Percentiles rank a stretch among this genome's conserved stretches.
These are phyloP conservation scores for Telmatochromis sp. DNA, from an alignment of 2,113 vertebrate species.

Conservation along the genomic window DNA sequence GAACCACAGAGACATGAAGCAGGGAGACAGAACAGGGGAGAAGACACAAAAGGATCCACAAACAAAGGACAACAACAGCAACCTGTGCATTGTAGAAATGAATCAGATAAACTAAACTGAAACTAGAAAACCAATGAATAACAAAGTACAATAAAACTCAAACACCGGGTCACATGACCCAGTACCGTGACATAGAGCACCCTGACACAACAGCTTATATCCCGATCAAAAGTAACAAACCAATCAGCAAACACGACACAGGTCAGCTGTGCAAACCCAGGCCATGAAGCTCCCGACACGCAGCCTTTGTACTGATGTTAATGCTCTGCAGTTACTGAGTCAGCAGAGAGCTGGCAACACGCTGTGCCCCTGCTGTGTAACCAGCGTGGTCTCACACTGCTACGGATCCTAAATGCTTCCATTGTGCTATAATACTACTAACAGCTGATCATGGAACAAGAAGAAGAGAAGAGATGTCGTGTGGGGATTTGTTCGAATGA, in stretches of 20 bases:
- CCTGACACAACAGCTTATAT: not conserved
- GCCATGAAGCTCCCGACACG: not conserved
- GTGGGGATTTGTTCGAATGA: fast-evolving
- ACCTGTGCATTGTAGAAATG: not conserved
- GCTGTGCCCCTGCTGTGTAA: not conserved
- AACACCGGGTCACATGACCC: fast-evolving
- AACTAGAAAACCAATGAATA: not conserved
- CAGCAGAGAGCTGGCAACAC: not conserved
- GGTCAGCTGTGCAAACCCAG: not conserved
- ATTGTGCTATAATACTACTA: not conserved
- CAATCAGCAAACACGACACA: not conserved
- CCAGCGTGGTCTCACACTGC: not conserved
- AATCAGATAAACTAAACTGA: not conserved
- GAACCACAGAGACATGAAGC: not conserved
- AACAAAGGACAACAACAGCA: not conserved
- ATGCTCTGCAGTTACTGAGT: not conserved
- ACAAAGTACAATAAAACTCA: not conserved
- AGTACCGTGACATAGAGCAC: not conserved
- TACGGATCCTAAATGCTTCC: not conserved
- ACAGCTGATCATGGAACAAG: not conserved
- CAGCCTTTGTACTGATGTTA: not conserved
- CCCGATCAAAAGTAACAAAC: not conserved
- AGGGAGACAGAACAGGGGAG: not conserved
- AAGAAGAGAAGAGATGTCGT: not conserved
- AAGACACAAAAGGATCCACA: not conserved